Base-by-base conservation (phyloP, 2,888 invertebrate species). In the Diloba caeruleocephala region DNA sequence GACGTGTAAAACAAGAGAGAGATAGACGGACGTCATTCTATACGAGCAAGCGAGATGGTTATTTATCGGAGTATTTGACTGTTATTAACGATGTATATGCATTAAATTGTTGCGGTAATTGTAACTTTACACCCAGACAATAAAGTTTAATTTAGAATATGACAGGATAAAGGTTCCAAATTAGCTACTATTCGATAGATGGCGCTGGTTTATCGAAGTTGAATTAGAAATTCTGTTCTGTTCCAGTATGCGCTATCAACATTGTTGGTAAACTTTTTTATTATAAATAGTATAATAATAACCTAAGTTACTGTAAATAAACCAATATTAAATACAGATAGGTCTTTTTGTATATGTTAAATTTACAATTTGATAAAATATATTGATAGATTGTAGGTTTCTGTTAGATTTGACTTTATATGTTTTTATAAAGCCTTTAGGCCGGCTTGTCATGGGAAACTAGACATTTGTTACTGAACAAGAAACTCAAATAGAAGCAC, bases 1-100 rank as follows among this genome's bases (percentile, higher is more conserved):
- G 90, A 89, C 88, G 88, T 87, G 84, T 86, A 84, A 86, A 85
- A 87, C 84, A 82, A 81, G 88, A 89, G 78, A 69, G 89, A 84
- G 91, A 89, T 76, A 81, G 84, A 81, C 78, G 73, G 74, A 76
- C 66, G 72, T 79, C 81, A 80, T 78, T 73, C 73, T 65, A 76
- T 76, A 80, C 54, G 88, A 66, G 76, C 71, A 82, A 89, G 80
- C 71, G 90, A 87, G 87, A 90, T 78, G 75, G 87, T 87, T 84
- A 87, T 81, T 87, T 84, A 87, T 81, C 73, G 69, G 69, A 78
- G 71, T 75, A 63, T 45, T 31, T 65, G 67, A 74, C 69, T 78
- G 66, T 75, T 75, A 76, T 81, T n/a, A 88, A 86, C 82, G 84
- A 70, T 86, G 87, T 85, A 88, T 88, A 86, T 87, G 87, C 86